Conservation (phyloP, 2,888 invertebrate genomes). For the Cheilosia vernalis region DNA sequence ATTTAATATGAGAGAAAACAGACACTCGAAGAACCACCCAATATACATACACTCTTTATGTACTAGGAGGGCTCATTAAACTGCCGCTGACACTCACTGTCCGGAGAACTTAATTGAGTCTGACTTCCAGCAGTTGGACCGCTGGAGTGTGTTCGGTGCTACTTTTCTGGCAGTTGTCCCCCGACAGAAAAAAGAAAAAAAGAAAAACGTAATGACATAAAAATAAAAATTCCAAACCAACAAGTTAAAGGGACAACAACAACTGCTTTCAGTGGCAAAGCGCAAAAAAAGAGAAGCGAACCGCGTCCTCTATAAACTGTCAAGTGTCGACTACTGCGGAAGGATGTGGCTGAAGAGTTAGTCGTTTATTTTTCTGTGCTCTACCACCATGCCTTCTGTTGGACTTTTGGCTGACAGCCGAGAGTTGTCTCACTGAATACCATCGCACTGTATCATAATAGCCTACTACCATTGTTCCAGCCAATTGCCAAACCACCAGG, state of each 20-base stretch:
- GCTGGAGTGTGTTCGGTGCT: constrained; percentile 40
- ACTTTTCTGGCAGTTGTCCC: constrained; percentile 18
- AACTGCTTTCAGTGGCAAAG: neutral
- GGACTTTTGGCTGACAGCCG: constrained; percentile 55
- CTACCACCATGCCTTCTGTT: constrained; percentile 29
- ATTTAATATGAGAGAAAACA: neutral
- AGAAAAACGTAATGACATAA: constrained; percentile 65
- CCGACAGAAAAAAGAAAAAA: constrained; percentile 24
- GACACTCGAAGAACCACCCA: constrained; percentile 26
- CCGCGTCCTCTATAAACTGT: constrained; percentile 38
- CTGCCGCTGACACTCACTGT: constrained; percentile 56
- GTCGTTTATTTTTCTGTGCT: constrained; percentile 39
- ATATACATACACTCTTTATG: constrained; percentile 16
- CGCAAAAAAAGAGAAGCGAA: constrained; percentile 22
- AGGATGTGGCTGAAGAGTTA: constrained; percentile 68
- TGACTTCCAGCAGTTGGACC: constrained; percentile 36
- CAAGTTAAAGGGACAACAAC: constrained; percentile 60
- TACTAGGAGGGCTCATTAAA: constrained; percentile 51
- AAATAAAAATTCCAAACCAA: constrained; percentile 52
- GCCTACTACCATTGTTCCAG: constrained; percentile 65
- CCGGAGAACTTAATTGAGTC: constrained; percentile 64
- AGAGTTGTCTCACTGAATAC: constrained; percentile 47
- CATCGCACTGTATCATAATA: constrained; percentile 63
- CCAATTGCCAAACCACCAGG: constrained; percentile 72
- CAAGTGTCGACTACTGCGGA: constrained; percentile 42